Base-by-base conservation (phyloP, 2,113 vertebrate genomes). In the Pyxicephalus adspersus region DNA sequence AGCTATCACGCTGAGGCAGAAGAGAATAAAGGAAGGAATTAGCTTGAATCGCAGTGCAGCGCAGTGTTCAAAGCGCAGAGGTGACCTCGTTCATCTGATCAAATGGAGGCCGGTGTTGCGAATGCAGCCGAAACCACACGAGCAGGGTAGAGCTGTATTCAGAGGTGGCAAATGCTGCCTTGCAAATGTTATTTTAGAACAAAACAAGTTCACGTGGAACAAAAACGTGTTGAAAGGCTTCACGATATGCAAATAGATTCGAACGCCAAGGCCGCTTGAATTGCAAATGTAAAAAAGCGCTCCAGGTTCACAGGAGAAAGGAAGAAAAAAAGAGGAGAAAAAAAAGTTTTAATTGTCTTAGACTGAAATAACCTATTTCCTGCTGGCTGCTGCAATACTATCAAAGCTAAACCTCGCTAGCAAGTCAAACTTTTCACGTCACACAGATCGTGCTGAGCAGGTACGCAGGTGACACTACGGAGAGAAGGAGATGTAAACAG, bases 111-210 rank as follows among this genome's bases (percentile, higher is more conserved):
- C 26, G 23, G 13, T 20, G 52, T 9, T 68, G 22, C 28, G 65
- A 51, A 29, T 38, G 60, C 52, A 68, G 68, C 45, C 55, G 60
- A 55, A 73, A 25, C 70, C 79, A 25, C 17, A 34, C 29, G 8
- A 23, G 65, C 50, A 34, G 18, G 26, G 15, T n/a, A 73, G 31
- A 55, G 25, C 45, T 5, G 7, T 6, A 28, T 61, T 26, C 31
- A 38, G 28, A 57, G 45, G 61, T 9, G 16, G 51, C 22, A 55
- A 74, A 45, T 64, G 70, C 50, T 77, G 45, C 68, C n/a, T 71
- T 25, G 52, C 61, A 81, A 65, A 66, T 64, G 60, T 34, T 64
- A 25, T 73, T 50, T 63, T 17, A 74, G n/a, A 74, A 25, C 29
- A 52, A 81, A 45, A 74, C 51, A 26, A 45, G 34, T 63, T 61